Evolutionary conservation across 1,140 invertebrate genomes (phyloP), one percentile per base, ranked within the genome.

Genomic region (Pseudomyrmex pallidus): DNA sequence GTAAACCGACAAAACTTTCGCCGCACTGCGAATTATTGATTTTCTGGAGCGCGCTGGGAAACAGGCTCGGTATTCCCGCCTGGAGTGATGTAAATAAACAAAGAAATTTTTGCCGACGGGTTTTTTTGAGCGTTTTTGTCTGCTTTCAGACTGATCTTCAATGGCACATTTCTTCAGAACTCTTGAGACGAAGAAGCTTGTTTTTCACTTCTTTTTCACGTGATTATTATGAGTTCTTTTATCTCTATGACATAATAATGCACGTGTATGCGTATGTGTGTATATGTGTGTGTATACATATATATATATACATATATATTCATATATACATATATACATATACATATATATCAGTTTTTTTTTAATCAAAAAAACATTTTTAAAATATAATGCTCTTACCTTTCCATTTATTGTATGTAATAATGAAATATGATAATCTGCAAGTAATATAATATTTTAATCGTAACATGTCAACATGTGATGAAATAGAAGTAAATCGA

Each of bases 21-120:
- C 93, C 90, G 93, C 92, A 92, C 89, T 93, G 92, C 92, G 91
- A 92, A 91, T 90, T 94, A 94, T 94, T 94, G 94, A 94, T 94
- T 94, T 94, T 94, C 89, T 84, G 64, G 64, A 82, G 64, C 72
- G 83, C 84, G 85, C 85, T 59, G 76, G 82, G 88, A 56, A 84
- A 86, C 82, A 82, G 52, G 87, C 82, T 85, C 76, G 50, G 72
- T 84, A 77, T 82, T 85, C 83, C 85, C 78, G 83, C 87, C 54
- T 74, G 84, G 57, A 52, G 64, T 25, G 62, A 66, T 90, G 92
- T 93, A 93, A 94, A 93, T 93, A 93, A 93, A 93, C 91, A 92
- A 88, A 74, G 20, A 86, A 89, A 88, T 64, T 87, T 57, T 62
- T 48, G 46, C 63, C 59, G 35, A 68, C 59, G 12, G 59, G 46